These are phyloP conservation scores for Peromyscus leucopus DNA, from an alignment of 2,113 vertebrate genomes.

Conservation along the genomic window DNA sequence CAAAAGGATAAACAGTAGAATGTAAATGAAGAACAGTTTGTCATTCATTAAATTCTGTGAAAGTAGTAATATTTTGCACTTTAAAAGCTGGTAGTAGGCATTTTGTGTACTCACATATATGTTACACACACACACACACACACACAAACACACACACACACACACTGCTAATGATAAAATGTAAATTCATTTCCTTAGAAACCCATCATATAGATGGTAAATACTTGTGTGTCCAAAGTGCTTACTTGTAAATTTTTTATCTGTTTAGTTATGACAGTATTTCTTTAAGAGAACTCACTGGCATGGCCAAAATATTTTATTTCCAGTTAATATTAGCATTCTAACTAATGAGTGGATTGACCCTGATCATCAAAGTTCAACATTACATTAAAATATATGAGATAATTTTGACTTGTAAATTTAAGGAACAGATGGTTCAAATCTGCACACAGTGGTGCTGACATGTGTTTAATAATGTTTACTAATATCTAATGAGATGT, in stretches of 20 bases:
- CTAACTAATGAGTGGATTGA: conserved; percentile 7
- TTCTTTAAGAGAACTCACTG: background rate
- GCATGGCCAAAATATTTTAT: background rate
- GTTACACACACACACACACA: background rate
- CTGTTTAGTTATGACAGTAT: background rate
- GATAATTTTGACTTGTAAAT: conserved; percentile 58
- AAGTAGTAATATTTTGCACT: background rate
- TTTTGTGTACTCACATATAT: background rate
- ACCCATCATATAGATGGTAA: background rate
- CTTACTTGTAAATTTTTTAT: background rate
- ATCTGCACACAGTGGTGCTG: background rate
- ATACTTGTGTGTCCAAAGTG: background rate
- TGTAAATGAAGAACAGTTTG: background rate
- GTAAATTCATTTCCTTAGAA: conserved; percentile 42
- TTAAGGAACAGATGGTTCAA: conserved; percentile 24
- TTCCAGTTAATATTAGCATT: background rate
- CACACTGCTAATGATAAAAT: background rate
- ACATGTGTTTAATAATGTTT: conserved; percentile 21
- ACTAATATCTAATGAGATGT: conserved; percentile 32
- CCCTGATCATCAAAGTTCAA: background rate
- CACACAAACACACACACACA: background rate
- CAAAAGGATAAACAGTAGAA: conserved; percentile 21
- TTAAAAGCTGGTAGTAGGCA: background rate
- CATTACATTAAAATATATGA: conserved; percentile 14
- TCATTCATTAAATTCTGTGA: background rate